A percentile compares a stretch with the other conserved stretches of the same genome.
Evolutionary conservation across 2,888 invertebrate species (phyloP).

Genomic region (Coleophora deauratella): DNA sequence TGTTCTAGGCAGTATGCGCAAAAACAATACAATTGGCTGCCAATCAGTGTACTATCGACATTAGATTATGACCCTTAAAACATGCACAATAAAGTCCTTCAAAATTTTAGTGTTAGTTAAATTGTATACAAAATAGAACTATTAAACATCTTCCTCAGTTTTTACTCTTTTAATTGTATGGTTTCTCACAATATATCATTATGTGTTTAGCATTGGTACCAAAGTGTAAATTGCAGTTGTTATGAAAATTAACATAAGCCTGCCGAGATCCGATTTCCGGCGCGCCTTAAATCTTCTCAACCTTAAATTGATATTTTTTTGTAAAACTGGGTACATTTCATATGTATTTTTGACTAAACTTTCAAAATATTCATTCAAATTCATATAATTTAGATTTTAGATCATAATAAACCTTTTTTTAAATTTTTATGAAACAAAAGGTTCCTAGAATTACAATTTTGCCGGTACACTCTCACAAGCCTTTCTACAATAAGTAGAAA

Average conservation of each 20-base stretch:
- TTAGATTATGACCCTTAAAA: constrained; percentile 6
- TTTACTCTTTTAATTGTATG: neutral
- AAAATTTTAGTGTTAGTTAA: neutral
- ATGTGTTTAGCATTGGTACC: neutral
- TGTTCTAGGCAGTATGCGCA: constrained; percentile 37
- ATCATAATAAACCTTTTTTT: too few relatives aligned
- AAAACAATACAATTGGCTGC: constrained; percentile 26
- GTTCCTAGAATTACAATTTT: too few relatives aligned
- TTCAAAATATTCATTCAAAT: too few relatives aligned
- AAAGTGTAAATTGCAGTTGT: neutral
- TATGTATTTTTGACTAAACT: too few relatives aligned
- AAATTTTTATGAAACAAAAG: too few relatives aligned
- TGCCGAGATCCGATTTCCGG: too few relatives aligned
- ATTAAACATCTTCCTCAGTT: neutral
- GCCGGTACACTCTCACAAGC: too few relatives aligned
- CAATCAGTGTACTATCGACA: constrained; percentile 2
- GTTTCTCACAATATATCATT: constrained; percentile 1
- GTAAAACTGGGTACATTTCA: too few relatives aligned
- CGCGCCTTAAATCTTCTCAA: too few relatives aligned
- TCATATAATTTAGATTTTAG: too few relatives aligned
- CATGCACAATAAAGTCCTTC: constrained; percentile 1
- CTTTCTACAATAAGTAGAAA: too few relatives aligned
- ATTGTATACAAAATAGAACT: neutral
- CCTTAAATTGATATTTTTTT: too few relatives aligned
- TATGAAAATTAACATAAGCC: neutral